Percentiles rank a stretch among this genome's conserved stretches.
Conservation (phyloP, 2,797 vertebrate species). For the Ctenosaura bakeri region DNA sequence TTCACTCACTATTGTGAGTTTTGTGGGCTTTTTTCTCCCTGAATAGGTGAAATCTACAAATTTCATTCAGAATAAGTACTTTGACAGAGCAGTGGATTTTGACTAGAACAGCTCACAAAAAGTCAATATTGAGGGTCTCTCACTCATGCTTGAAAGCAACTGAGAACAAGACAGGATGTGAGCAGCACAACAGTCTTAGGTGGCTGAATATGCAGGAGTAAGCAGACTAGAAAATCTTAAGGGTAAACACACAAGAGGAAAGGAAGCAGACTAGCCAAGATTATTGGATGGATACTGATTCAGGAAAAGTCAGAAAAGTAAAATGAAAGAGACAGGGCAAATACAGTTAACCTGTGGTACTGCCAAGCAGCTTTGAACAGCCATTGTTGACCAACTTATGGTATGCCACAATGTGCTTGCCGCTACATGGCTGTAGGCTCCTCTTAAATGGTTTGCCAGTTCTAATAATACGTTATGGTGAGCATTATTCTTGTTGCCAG, state of each 20-base stretch:
- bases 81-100: not conserved
- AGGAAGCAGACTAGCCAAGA: not conserved
- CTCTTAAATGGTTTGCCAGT: not conserved
- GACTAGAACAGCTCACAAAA: slow-evolving; percentile 44
- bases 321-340: not conserved
- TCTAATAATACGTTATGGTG: not conserved
- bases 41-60: not conserved
- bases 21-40: not conserved
- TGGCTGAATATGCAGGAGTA: not conserved
- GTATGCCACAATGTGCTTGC: not conserved
- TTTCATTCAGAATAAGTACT: not conserved
- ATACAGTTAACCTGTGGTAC: not conserved
- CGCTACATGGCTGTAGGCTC: not conserved
- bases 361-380: not conserved
- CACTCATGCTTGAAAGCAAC: slow-evolving; percentile 48
- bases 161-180: not conserved
- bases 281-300: not conserved
- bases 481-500: not conserved
- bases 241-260: not conserved
- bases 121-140: slow-evolving; percentile 24
- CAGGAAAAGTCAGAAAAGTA: not conserved
- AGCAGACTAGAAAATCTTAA: not conserved
- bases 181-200: not conserved
- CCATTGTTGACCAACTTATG: not conserved
- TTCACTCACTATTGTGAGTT: too few species aligned